A percentile compares a stretch with the other conserved stretches of the same genome.
Conservation (phyloP, 2,797 vertebrate species). For the Syngnathus rostellatus region DNA sequence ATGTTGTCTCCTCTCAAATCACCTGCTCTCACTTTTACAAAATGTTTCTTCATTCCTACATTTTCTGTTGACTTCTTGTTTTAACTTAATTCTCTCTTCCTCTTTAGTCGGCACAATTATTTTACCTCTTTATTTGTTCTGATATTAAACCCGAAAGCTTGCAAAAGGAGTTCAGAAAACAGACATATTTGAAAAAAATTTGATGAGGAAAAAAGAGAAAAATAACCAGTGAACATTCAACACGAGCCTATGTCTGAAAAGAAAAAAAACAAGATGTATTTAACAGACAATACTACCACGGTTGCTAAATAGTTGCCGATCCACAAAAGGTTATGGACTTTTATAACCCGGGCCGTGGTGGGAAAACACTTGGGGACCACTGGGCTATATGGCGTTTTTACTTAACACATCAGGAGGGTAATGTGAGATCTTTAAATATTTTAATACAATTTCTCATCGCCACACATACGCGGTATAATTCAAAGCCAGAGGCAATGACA, state of each 20-base stretch:
- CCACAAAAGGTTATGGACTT: too few species aligned
- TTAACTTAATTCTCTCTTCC: not conserved
- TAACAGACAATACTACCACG: too few species aligned
- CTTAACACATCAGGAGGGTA: not conserved
- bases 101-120: not conserved
- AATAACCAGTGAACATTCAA: too few species aligned
- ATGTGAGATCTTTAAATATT: not conserved
- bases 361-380: too few species aligned
- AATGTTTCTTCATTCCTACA: not conserved
- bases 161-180: too few species aligned
- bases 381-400: not conserved
- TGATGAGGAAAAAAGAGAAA: too few species aligned
- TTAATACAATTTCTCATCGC: not conserved
- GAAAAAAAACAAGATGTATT: too few species aligned
- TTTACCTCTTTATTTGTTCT: not conserved
- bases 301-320: too few species aligned
- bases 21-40: not conserved
- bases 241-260: too few species aligned
- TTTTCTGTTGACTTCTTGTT: not conserved
- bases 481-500: conserved; percentile 27
- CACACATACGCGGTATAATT: conserved; percentile 1
- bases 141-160: not conserved
- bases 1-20: conserved; percentile 30
- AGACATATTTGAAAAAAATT: too few species aligned
- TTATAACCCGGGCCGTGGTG: too few species aligned